Base-by-base conservation (phyloP, 2,113 vertebrate genomes). In the Proteles cristata region DNA sequence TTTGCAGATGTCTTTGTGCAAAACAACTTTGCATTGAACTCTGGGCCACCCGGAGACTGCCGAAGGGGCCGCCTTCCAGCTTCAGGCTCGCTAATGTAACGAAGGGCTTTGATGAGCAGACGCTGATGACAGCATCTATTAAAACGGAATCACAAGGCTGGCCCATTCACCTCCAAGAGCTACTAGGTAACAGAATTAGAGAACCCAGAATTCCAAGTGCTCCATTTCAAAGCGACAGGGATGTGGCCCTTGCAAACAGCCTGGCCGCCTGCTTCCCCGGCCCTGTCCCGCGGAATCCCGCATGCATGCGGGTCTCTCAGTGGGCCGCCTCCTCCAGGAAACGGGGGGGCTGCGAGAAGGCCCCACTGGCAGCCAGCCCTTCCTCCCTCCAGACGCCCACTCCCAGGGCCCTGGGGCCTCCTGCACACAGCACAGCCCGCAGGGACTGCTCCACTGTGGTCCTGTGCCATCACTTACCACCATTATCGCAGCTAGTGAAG, bases 11-110 rank as follows among this genome's bases (percentile, higher is more conserved):
- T 66, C 88, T 93, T 53, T 80, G 58, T 93, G 58, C 92, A 97
- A 97, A 96, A 94, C 80, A 95, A 92, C 97, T 98, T 96, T 73
- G 50, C 96, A 58, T 97, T 96, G 98, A 98, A 96, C 95, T 97
- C 94, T 63, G 73, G 79, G 39, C 69, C 96, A 94, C 97, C 97
- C 58, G 86, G 65, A 96, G 94, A 31, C 39, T 88, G 73, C 50
- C 23, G 93, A 92, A 48, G 77, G 26, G 5, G 74, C 61, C 82
- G 58, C 81, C 63, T 7, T 2, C 83, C 77, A 8, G 81, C 21
- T 96, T 76, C 94, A 73, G 76, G 76, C 88, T 39, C 65, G 55
- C 88, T 95, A 84, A 97, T 82, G 71, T 39, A 92, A 98, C 89
- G 82, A 95, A 85, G 79, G 50, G n/a, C 63, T 97, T 87, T 31